Evolutionary conservation across 2,113 vertebrate species (phyloP).

Genomic region (Podilymbus podiceps): DNA sequence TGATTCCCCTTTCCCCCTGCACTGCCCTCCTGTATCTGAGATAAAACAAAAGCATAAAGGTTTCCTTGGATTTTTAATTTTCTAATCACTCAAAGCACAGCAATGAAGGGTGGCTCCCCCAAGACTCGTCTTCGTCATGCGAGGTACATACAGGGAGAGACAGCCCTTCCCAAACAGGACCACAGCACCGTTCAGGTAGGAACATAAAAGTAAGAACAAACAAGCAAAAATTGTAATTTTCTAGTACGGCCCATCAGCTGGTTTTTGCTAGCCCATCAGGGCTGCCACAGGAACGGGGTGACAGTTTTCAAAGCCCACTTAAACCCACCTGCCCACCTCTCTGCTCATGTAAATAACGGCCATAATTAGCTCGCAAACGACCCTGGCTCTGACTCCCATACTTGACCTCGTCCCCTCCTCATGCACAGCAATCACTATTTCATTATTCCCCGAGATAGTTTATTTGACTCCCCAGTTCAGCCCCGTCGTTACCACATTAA

Average conservation of each 20-base stretch:
- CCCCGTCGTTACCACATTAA: neutral
- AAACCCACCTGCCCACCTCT: neutral
- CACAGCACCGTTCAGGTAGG: neutral
- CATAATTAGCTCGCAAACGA: neutral
- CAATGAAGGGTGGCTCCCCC: neutral
- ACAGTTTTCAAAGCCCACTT: neutral
- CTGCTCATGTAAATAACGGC: neutral
- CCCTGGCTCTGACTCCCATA: neutral
- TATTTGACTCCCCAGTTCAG: neutral
- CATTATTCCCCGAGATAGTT: neutral
- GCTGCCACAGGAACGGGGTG: neutral
- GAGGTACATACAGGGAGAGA: accelerated
- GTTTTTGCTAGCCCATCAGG: neutral
- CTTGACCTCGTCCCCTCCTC: neutral
- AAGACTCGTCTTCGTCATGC: accelerated
- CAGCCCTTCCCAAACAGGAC: neutral
- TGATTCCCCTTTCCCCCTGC: neutral
- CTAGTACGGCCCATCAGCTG: neutral
- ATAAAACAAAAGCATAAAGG: neutral
- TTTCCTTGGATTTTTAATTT: neutral
- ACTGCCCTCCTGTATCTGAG: neutral
- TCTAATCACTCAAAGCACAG: neutral
- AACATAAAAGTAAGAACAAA: neutral
- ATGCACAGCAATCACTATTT: neutral
- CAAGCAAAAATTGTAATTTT: neutral